Evolutionary conservation across 2,888 invertebrate species (phyloP).

Genomic region (Rotaria macrura): DNA sequence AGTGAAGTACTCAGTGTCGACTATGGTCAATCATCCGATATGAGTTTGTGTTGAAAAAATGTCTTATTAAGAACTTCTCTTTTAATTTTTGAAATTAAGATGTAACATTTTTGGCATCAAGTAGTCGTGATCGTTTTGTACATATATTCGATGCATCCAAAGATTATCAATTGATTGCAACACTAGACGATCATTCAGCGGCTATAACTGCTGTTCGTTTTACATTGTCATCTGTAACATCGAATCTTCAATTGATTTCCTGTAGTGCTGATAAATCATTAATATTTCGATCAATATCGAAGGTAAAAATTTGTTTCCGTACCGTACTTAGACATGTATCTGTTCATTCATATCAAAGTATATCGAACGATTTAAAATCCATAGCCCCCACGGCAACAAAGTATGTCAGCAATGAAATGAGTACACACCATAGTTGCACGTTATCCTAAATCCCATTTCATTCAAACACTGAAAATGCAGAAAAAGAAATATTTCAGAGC

Average conservation of each 20-base stretch:
- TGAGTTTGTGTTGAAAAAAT: not conserved
- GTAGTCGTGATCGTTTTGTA: constrained; percentile 80
- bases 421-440: too few relatives aligned
- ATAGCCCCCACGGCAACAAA: too few relatives aligned
- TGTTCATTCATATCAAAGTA: too few relatives aligned
- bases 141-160: constrained; percentile 80
- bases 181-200: constrained; percentile 87
- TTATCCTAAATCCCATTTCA: too few relatives aligned
- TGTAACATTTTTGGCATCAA: constrained; percentile 67
- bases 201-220: constrained; percentile 85
- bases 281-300: constrained; percentile 60
- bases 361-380: too few relatives aligned
- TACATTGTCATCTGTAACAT: constrained; percentile 51
- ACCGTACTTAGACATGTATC: too few relatives aligned
- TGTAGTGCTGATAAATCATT: constrained; percentile 92
- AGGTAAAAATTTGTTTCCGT: not conserved
- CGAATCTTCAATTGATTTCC: constrained; percentile 72
- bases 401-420: too few relatives aligned
- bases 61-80: not conserved
- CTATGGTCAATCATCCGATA: not conserved
- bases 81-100: constrained; percentile 36
- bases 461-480: too few relatives aligned
- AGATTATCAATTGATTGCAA: constrained; percentile 63
- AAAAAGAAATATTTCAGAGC: too few relatives aligned
- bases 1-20: constrained; percentile 78